Evolutionary conservation across 2,888 invertebrate genomes (phyloP).

Genomic region (Scelioninae gen. 1): DNA sequence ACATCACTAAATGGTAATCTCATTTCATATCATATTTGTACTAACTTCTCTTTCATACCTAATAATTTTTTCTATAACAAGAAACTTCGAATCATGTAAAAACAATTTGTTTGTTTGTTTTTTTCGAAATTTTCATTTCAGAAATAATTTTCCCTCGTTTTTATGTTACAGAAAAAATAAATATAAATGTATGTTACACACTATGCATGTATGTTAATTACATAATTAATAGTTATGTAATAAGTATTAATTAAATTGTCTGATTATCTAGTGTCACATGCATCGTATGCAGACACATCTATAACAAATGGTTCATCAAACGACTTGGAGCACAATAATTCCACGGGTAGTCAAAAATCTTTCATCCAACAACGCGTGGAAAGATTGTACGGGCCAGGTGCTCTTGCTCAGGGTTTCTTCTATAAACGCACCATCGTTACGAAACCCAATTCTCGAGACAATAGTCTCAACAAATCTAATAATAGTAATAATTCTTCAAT

Average conservation of each 20-base stretch:
- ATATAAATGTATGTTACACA: too few relatives aligned
- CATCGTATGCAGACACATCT: conserved; percentile 78
- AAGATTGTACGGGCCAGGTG: conserved; percentile 93
- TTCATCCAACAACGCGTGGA: conserved; percentile 96
- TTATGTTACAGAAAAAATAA: too few relatives aligned
- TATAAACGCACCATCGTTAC: conserved; percentile 81
- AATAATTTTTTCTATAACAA: too few relatives aligned
- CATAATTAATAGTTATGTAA: too few relatives aligned
- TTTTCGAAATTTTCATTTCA: too few relatives aligned
- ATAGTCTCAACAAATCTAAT: conserved; percentile 80
- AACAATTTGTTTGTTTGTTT: too few relatives aligned
- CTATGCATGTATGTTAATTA: too few relatives aligned
- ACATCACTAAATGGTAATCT: conserved; percentile 67
- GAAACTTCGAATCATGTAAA: too few relatives aligned
- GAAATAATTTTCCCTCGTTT: too few relatives aligned
- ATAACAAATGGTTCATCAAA: conserved; percentile 77
- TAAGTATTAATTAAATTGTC: too few relatives aligned
- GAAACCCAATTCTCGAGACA: conserved; percentile 81
- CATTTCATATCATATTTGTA: not conserved
- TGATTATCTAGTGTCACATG: conserved; percentile 77
- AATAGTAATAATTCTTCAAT: conserved; percentile 79
- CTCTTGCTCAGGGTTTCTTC: conserved; percentile 93
- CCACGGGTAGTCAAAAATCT: conserved; percentile 85
- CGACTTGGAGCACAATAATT: conserved; percentile 76
- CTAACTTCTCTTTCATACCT: too few relatives aligned